Evolutionary conservation across 2,113 vertebrate species (phyloP).

Genomic region (Cacatua alba): DNA sequence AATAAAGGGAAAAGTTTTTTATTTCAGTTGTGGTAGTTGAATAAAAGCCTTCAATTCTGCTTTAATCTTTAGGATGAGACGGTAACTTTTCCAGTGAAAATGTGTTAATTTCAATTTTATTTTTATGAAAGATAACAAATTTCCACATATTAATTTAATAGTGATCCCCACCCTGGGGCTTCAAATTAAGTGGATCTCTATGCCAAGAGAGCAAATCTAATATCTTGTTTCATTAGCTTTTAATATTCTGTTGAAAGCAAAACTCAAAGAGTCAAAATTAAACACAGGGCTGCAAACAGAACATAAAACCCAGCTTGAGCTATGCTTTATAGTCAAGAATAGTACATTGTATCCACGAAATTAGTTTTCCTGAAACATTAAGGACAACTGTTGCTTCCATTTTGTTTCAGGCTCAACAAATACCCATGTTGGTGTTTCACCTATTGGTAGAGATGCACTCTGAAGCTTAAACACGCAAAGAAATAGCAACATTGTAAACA

Average conservation of each 20-base stretch:
- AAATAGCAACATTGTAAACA: neutral
- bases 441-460: accelerated
- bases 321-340: neutral
- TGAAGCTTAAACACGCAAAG: neutral
- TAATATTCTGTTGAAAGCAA: neutral
- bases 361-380: neutral
- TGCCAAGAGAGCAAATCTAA: neutral
- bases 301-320: neutral
- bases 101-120: neutral
- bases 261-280: neutral
- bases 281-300: neutral
- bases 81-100: neutral
- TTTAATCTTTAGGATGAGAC: accelerated
- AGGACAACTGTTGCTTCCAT: neutral
- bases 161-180: neutral
- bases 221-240: neutral
- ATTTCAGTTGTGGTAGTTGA: neutral
- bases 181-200: neutral
- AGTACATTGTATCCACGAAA: neutral
- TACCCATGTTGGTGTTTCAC: neutral
- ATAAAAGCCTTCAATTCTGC: neutral
- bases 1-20: neutral
- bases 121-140: neutral
- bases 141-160: neutral
- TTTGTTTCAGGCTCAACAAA: neutral